Evolutionary conservation across 2,113 vertebrate species (phyloP).

Genomic region (Xiphophorus hellerii): DNA sequence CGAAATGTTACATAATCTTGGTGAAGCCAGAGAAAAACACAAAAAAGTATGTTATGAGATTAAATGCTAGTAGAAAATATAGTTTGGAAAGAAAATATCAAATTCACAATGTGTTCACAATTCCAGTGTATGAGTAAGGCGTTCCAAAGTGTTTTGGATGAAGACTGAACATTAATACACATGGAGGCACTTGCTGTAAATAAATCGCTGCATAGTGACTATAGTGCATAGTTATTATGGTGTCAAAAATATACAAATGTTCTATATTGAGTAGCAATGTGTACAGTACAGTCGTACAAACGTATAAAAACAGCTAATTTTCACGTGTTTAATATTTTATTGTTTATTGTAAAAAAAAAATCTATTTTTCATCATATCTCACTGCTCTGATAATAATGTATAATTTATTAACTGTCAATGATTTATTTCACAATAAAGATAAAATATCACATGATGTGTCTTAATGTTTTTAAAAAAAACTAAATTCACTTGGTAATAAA

Average conservation of each 20-base stretch:
- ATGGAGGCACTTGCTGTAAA: background rate
- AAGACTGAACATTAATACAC: background rate
- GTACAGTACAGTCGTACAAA: too few relatives aligned
- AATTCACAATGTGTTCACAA: background rate
- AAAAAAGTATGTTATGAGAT: conserved; percentile 61
- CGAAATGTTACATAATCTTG: conserved; percentile 80
- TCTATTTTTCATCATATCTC: background rate
- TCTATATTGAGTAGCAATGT: too few relatives aligned
- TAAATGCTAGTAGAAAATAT: background rate
- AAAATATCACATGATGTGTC: background rate
- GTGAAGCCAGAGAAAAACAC: conserved; percentile 79
- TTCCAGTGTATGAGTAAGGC: background rate
- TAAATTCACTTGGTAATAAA: too few relatives aligned
- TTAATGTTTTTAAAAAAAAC: too few relatives aligned
- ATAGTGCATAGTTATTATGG: background rate
- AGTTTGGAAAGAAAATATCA: background rate
- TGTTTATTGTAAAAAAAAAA: background rate
- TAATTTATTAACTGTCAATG: background rate
- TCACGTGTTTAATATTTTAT: background rate
- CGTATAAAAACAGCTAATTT: too few relatives aligned
- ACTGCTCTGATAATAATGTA: background rate
- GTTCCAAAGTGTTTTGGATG: background rate
- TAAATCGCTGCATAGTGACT: background rate
- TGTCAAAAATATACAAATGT: background rate
- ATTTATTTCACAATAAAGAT: background rate